Conservation (phyloP, 2,797 vertebrate genomes). For the Bradypodion ventrale region DNA sequence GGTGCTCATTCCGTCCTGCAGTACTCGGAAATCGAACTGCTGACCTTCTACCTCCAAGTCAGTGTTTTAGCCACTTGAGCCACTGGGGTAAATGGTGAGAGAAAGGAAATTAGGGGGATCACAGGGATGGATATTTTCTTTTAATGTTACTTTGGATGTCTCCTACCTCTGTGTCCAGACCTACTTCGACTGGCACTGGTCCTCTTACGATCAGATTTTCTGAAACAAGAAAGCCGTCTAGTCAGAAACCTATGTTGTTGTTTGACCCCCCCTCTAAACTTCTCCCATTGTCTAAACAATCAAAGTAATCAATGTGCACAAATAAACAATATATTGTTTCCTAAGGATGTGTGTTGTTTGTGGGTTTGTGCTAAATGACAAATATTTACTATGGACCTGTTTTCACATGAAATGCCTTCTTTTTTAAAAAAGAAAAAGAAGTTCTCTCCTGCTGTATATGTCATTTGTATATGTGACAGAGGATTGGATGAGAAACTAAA, state of each 20-base stretch:
- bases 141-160: background rate
- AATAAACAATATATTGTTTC: no score
- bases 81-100: no score
- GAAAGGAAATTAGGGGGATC: background rate
- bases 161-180: constrained; percentile 21
- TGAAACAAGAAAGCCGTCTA: background rate
- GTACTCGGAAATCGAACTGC: no score
- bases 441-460: background rate
- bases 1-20: no score
- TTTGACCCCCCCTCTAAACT: background rate
- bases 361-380: background rate
- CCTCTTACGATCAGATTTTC: background rate
- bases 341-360: background rate
- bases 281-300: background rate
- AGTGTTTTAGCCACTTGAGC: no score
- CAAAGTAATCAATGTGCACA: background rate
- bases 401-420: background rate
- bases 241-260: background rate
- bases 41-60: no score
- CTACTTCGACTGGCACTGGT: background rate
- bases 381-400: background rate
- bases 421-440: no score
- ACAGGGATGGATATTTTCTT: background rate
- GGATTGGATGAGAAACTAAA: background rate
- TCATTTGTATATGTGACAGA: background rate